phyloP scores from a whole-genome alignment of 1,140 invertebrate species.

The Solen grandis region DNA sequence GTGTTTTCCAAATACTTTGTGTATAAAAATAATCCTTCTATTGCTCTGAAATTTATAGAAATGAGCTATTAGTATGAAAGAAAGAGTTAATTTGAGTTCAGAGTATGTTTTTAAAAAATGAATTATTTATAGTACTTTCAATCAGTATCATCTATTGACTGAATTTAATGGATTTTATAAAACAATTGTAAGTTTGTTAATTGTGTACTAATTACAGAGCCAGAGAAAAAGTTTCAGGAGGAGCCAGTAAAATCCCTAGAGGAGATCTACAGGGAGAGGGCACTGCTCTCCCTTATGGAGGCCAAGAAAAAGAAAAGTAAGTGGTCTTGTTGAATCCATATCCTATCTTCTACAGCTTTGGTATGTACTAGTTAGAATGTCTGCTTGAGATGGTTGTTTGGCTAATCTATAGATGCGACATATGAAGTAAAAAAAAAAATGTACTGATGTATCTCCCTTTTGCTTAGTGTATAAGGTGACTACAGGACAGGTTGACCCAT shows the following conservation, averaged over 20 bases:
- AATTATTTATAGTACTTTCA: no score
- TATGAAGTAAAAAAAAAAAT: background rate
- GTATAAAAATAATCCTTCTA: no score
- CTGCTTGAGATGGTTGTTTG: background rate
- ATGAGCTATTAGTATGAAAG: no score
- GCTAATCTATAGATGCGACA: background rate
- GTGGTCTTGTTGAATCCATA: background rate
- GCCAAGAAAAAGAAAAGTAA: constrained; percentile 53
- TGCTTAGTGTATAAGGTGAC: background rate
- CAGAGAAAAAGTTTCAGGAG: background rate
- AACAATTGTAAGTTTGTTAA: no score
- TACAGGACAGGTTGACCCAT: no score
- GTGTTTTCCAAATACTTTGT: no score
- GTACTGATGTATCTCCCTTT: background rate
- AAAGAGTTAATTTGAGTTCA: no score
- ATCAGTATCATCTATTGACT: no score
- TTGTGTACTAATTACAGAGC: constrained; percentile 13
- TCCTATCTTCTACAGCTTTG: background rate
- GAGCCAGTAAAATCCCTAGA: constrained; percentile 55
- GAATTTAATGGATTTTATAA: no score
- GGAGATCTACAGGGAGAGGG: constrained; percentile 59
- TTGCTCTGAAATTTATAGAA: no score
- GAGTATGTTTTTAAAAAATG: no score
- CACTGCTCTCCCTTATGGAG: constrained; percentile 52
- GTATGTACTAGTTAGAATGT: background rate